These are phyloP conservation scores for Muscidifurax raptorellus DNA, from an alignment of 1,140 invertebrate genomes.

Conservation along the genomic window DNA sequence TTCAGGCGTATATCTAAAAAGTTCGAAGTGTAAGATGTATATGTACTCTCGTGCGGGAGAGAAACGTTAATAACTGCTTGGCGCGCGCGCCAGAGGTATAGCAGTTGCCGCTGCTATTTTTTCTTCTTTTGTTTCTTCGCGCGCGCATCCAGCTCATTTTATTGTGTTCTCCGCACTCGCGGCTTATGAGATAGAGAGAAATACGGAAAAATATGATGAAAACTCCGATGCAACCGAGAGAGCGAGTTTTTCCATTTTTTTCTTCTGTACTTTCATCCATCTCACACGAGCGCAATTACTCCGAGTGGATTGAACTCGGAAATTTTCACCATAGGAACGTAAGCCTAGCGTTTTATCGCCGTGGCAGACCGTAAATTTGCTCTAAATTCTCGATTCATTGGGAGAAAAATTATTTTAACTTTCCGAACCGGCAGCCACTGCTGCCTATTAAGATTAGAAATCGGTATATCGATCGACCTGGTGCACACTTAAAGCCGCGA, in stretches of 20 bases:
- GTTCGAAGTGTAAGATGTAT: not conserved
- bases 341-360: no score
- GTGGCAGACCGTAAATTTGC: not conserved
- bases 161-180: not conserved
- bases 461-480: not conserved
- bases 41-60: not conserved
- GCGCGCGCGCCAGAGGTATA: not conserved
- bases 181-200: not conserved
- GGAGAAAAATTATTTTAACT: not conserved
- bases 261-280: no score
- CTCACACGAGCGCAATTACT: no score
- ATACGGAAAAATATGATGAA: not conserved
- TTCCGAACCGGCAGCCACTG: not conserved
- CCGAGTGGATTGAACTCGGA: no score
- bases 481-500: not conserved
- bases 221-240: not conserved
- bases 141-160: not conserved
- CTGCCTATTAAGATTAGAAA: not conserved
- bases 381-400: not conserved
- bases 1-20: not conserved
- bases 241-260: no score
- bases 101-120: not conserved
- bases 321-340: no score
- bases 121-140: not conserved
- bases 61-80: conserved; percentile 9